A percentile compares a stretch with the other conserved stretches of the same genome.
These are phyloP conservation scores for Pseudopleuronectes americanus DNA, from an alignment of 2,797 vertebrate genomes.

Conservation along the genomic window DNA sequence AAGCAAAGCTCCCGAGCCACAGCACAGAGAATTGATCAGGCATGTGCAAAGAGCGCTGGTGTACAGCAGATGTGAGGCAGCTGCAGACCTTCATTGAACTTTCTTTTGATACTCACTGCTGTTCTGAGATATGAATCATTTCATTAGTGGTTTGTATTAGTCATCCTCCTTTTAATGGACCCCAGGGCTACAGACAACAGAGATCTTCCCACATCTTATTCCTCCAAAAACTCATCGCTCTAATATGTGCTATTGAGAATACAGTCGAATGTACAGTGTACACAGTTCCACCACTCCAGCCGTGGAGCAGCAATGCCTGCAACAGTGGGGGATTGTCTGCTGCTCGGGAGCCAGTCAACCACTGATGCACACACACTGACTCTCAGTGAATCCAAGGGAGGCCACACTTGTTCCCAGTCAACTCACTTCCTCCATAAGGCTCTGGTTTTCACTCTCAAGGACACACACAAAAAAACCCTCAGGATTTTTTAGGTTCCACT, in stretches of 20 bases:
- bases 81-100: not conserved
- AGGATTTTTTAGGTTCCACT: slow-evolving; percentile 35
- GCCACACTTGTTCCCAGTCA: slow-evolving; percentile 60
- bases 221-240: slow-evolving; percentile 27
- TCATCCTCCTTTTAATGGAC: not conserved
- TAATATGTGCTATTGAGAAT: not conserved
- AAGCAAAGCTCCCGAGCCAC: not conserved
- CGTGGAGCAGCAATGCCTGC: slow-evolving; percentile 51
- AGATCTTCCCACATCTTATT: not conserved
- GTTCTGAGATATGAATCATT: slow-evolving; percentile 5
- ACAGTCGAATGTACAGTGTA: not conserved
- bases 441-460: slow-evolving; percentile 55
- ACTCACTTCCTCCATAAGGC: slow-evolving; percentile 43
- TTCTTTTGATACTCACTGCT: not conserved
- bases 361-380: slow-evolving; percentile 72
- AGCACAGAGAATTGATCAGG: not conserved
- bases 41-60: not conserved
- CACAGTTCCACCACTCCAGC: slow-evolving; percentile 47
- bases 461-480: slow-evolving; percentile 28
- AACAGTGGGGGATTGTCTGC: slow-evolving; percentile 77
- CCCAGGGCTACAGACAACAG: not conserved
- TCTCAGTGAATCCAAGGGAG: slow-evolving; percentile 63
- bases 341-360: slow-evolving; percentile 72
- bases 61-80: not conserved
- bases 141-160: not conserved